Evolutionary conservation across 2,888 invertebrate genomes (phyloP).

Genomic region (Ecliptopera silaceata): DNA sequence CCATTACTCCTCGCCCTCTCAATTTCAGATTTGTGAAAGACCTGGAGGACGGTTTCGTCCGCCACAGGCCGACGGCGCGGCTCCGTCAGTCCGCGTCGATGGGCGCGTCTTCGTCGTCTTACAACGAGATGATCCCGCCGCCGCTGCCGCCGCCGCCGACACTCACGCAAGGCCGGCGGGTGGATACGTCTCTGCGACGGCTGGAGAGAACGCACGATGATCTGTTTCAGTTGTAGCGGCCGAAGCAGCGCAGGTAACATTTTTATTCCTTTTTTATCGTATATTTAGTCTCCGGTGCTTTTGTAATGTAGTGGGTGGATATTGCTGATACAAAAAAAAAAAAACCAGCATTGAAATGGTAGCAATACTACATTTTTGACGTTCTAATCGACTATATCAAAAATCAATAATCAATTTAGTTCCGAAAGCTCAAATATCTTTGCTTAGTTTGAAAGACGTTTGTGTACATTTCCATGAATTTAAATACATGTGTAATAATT

Average conservation of each 20-base stretch:
- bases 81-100: constrained; percentile 82
- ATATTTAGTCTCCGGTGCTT: too few species aligned
- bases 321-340: too few species aligned
- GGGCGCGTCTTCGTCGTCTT: constrained; percentile 73
- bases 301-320: too few species aligned
- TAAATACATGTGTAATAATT: too few species aligned
- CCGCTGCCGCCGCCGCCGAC: constrained; percentile 85
- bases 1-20: not conserved
- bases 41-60: constrained; percentile 78
- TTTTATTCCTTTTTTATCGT: too few species aligned
- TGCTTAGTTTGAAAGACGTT: too few species aligned
- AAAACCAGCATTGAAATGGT: too few species aligned
- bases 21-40: constrained; percentile 81
- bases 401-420: too few species aligned
- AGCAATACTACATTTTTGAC: too few species aligned
- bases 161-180: constrained; percentile 90
- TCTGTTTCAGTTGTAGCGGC: constrained; percentile 94
- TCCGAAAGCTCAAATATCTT: too few species aligned
- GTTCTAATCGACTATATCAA: too few species aligned
- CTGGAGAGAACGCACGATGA: constrained; percentile 94
- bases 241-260: constrained; percentile 76
- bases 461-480: too few species aligned
- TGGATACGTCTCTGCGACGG: constrained; percentile 90
- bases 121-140: constrained; percentile 75
- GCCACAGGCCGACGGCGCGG: constrained; percentile 80